These are phyloP conservation scores for Brassicogethes aeneus DNA, from an alignment of 2,888 invertebrate genomes.

Conservation along the genomic window DNA sequence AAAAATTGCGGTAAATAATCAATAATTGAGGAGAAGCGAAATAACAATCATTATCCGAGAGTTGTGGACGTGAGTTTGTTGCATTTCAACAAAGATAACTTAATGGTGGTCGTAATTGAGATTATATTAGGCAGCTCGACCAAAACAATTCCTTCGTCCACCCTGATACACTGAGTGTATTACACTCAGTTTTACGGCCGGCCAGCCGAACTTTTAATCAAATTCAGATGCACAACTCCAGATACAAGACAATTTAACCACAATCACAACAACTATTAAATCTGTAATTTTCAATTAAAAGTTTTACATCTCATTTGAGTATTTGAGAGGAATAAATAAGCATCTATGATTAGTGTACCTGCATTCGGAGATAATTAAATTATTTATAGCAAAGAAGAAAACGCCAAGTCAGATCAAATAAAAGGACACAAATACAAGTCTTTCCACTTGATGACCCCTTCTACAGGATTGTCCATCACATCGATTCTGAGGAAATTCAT, in stretches of 20 bases:
- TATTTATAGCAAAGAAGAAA: too few relatives aligned
- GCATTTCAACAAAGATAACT: constrained; percentile 24
- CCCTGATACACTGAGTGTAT: background rate
- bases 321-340: too few relatives aligned
- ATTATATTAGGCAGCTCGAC: constrained; percentile 23
- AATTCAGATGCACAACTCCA: background rate
- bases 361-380: too few relatives aligned
- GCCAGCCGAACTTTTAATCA: background rate
- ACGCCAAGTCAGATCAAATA: too few relatives aligned
- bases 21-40: constrained; percentile 37
- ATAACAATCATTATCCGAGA: constrained; percentile 37
- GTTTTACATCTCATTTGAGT: too few relatives aligned
- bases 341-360: too few relatives aligned
- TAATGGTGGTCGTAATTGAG: constrained; percentile 36
- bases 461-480: too few relatives aligned
- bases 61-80: constrained; percentile 32
- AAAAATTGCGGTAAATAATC: constrained; percentile 38
- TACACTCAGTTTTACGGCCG: background rate
- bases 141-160: background rate
- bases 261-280: too few relatives aligned
- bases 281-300: too few relatives aligned
- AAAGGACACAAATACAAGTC: too few relatives aligned
- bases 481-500: too few relatives aligned
- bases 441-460: too few relatives aligned
- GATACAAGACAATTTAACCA: background rate